Conservation (phyloP, 1,140 invertebrate species). For the Drosophila pseudoobscura region DNA sequence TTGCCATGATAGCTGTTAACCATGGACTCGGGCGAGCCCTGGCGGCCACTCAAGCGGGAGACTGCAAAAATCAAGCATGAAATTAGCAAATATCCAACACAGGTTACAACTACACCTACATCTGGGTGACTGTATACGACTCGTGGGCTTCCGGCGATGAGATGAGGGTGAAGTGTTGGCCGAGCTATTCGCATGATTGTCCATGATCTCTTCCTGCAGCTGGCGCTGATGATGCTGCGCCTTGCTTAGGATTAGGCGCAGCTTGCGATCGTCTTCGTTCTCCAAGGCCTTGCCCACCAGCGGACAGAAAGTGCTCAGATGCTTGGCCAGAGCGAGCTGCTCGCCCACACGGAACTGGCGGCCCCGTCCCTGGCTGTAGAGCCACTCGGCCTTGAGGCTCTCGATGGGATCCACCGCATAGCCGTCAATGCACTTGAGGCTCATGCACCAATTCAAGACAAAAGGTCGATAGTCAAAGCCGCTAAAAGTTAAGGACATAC, state of each 20-base stretch:
- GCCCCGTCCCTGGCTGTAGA: constrained; percentile 96
- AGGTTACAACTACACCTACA: constrained; percentile 28
- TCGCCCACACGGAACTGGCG: constrained; percentile 93
- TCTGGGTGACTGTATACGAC: constrained; percentile 81
- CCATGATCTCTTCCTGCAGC: constrained; percentile 87
- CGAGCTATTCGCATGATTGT: constrained; percentile 68
- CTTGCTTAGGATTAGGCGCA: constrained; percentile 93
- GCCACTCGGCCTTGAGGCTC: constrained; percentile 96
- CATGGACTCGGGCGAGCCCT: constrained; percentile 89
- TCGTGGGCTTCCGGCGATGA: constrained; percentile 73
- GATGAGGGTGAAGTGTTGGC: constrained; percentile 81
- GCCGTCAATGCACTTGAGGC: constrained; percentile 93
- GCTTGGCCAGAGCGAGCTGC: constrained; percentile 91
- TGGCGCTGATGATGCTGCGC: constrained; percentile 95
- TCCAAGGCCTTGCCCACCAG: constrained; percentile 89
- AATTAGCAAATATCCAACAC: not conserved
- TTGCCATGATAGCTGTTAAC: constrained; percentile 87
- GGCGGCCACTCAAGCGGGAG: constrained; percentile 84
- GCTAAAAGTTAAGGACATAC: constrained; percentile 82
- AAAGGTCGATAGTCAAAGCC: constrained; percentile 96
- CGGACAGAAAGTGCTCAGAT: constrained; percentile 91
- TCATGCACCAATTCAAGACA: constrained; percentile 96
- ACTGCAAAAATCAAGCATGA: constrained; percentile 57
- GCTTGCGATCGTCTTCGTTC: constrained; percentile 93
- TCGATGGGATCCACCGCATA: constrained; percentile 94